Base-by-base conservation (phyloP, 2,888 invertebrate species). In the Teleiodes luculella region DNA sequence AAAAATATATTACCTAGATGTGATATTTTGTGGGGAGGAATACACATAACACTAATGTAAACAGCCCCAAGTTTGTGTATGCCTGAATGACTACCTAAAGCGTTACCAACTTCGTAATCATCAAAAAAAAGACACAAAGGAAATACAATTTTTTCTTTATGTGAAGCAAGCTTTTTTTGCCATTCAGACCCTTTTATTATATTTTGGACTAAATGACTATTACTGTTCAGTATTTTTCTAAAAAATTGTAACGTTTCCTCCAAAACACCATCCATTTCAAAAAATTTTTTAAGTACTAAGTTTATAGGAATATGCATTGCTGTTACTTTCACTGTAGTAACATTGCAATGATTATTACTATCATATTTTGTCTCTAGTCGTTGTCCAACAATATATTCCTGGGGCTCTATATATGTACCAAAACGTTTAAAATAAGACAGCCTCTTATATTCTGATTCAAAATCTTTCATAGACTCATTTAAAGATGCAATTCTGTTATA, bases 61-160 rank as follows among this genome's bases (percentile, higher is more conserved):
- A 53, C 53, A 39, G 57, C 57, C 11, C 55, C 55, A 24, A 57
- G 39, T 47, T 57, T 57, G 16, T 57, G 53, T 47, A 55, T 51
- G 16, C 53, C 53, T 30, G 55, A 24, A 55, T 57, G 55, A 53
- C 51, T 57, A 31, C 54, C 57, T 37, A 57, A 39, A 28, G 52
- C 52, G 43, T 57, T 57, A 24, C 52, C 54, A 37, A 31, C 33
- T 45, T 57, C 57, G 18, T 50, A 57, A 46, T 57, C 57, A 50
- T 57, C 54, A 53, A 57, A 54, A 37, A 36, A 54, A 13, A 57
- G 41, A 43, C 18, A 52, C 49, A 54, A 37, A 50, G 50, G 54
- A 35, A 50, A 39, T 48, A 55, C 47, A 31, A 48, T 52, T 47
- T 48, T 52, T n/a, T 48, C 46, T 35, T 24, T 28, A 54, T 49